These are phyloP conservation scores for Zaprionus lachaisei DNA, from an alignment of 1,140 invertebrate genomes.

Conservation along the genomic window DNA sequence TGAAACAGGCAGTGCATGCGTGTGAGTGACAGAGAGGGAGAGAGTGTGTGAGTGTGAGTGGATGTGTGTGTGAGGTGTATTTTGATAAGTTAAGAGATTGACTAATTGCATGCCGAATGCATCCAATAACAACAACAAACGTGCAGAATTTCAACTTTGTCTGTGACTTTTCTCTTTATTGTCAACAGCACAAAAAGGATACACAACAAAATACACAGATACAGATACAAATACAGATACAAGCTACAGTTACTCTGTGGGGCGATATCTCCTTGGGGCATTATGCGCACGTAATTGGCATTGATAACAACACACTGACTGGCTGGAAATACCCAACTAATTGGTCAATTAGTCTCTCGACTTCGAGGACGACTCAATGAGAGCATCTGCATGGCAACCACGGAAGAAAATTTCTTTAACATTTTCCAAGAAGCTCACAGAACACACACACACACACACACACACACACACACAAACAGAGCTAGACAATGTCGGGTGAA, in stretches of 20 bases:
- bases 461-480: neutral
- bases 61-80: constrained; percentile 24
- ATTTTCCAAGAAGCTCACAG: constrained; percentile 18
- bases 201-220: neutral
- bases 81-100: constrained; percentile 24
- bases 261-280: neutral
- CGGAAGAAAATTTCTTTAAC: neutral
- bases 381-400: constrained; percentile 31
- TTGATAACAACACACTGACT: constrained; percentile 22
- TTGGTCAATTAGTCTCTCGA: constrained; percentile 30
- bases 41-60: constrained; percentile 12
- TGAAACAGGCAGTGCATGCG: constrained; percentile 57
- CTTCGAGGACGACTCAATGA: constrained; percentile 11
- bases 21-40: constrained; percentile 17
- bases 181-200: neutral
- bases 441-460: constrained; percentile 9
- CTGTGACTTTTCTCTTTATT: neutral
- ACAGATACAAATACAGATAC: neutral
- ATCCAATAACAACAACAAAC: constrained; percentile 30
- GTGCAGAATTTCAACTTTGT: constrained; percentile 19
- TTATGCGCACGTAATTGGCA: constrained; percentile 34
- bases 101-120: constrained; percentile 43
- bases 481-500: constrained; percentile 4
- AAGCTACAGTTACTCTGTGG: neutral
- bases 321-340: constrained; percentile 32